phyloP scores from a whole-genome alignment of 2,888 invertebrate species.

The Phymatocera aterrima region DNA sequence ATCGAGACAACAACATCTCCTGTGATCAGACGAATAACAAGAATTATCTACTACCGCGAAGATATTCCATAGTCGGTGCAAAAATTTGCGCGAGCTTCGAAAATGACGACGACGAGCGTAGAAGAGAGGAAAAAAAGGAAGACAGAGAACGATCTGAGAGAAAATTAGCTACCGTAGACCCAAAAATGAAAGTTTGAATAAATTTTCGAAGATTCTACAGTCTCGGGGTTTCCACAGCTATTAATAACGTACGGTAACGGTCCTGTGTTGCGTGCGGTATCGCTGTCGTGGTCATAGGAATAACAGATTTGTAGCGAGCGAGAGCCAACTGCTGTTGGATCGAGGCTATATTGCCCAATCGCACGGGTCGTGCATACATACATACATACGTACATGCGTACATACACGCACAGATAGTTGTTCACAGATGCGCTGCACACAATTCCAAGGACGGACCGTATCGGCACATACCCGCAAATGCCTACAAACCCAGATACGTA shows the following conservation, averaged over 20 bases:
- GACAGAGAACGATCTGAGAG: not conserved
- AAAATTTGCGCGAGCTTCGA: too few species aligned
- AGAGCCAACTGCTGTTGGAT: constrained; percentile 60
- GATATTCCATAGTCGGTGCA: too few species aligned
- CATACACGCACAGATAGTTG: too few species aligned
- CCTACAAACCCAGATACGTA: not conserved
- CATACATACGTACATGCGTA: too few species aligned
- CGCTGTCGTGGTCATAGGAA: constrained; percentile 24
- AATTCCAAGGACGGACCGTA: constrained; percentile 23
- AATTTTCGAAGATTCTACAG: not conserved
- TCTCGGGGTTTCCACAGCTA: not conserved
- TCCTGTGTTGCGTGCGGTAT: not conserved
- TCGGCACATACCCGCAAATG: not conserved
- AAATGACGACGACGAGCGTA: not conserved
- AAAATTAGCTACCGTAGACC: not conserved
- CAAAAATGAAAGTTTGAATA: not conserved
- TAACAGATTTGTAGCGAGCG: constrained; percentile 47
- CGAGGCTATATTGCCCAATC: constrained; percentile 57
- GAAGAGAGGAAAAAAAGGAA: not conserved
- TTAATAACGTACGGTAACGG: constrained; percentile 28
- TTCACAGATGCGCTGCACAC: constrained; percentile 35
- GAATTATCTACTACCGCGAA: too few species aligned
- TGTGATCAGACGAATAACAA: too few species aligned
- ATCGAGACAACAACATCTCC: too few species aligned
- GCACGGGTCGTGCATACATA: constrained; percentile 34